These are phyloP conservation scores for Pandemis corylana DNA, from an alignment of 2,888 invertebrate genomes.

Conservation along the genomic window DNA sequence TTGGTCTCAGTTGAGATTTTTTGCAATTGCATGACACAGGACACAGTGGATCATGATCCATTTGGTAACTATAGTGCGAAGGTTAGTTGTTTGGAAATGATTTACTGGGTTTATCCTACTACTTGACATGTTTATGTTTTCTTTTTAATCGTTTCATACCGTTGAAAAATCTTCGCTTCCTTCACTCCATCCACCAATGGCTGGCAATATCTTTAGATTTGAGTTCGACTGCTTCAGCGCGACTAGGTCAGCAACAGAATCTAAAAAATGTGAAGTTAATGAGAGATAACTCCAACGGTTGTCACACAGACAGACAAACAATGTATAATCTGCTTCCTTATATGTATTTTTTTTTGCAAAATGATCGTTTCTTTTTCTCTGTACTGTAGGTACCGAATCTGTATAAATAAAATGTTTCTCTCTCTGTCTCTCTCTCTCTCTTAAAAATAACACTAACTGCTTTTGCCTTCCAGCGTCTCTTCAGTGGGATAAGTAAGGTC, in stretches of 20 bases:
- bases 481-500: conserved; percentile 23
- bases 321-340: too few relatives aligned
- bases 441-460: conserved; percentile 40
- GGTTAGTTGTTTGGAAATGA: too few relatives aligned
- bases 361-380: too few relatives aligned
- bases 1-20: too few relatives aligned
- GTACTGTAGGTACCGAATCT: too few relatives aligned
- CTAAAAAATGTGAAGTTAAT: conserved; percentile 35
- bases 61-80: too few relatives aligned
- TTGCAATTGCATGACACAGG: too few relatives aligned
- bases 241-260: conserved; percentile 57
- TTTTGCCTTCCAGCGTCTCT: conserved; percentile 34
- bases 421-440: too few relatives aligned
- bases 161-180: conserved; percentile 78
- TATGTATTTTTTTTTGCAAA: too few relatives aligned
- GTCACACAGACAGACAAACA: background rate
- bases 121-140: background rate
- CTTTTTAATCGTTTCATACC: conserved; percentile 45
- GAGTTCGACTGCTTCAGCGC: conserved; percentile 67
- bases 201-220: conserved; percentile 64
- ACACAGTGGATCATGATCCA: too few relatives aligned
- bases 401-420: too few relatives aligned
- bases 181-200: conserved; percentile 79
- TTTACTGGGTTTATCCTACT: too few relatives aligned
- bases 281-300: background rate